These are phyloP conservation scores for Loripinus fragilis DNA, from an alignment of 2,888 invertebrate genomes.

Conservation along the genomic window DNA sequence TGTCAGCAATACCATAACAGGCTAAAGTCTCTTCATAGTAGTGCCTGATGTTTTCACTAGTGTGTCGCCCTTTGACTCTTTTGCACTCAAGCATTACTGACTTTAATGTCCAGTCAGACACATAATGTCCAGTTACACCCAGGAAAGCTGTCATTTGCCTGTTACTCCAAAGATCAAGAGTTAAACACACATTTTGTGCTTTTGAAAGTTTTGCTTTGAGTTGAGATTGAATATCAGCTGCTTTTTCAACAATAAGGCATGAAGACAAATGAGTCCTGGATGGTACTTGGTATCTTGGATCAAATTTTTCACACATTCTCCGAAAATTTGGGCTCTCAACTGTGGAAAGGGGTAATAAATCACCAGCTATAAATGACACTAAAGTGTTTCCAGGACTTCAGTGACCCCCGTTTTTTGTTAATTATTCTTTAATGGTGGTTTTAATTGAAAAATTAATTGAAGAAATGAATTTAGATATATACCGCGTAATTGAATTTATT, in stretches of 20 bases:
- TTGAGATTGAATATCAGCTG: too few relatives aligned
- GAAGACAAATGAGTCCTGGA: constrained; percentile 2
- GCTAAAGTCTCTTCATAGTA: constrained; percentile 48
- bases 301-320: constrained; percentile 24
- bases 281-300: constrained; percentile 16
- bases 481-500: too few relatives aligned
- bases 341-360: constrained; percentile 41
- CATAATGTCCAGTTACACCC: too few relatives aligned
- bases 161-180: constrained; percentile 52
- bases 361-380: constrained; percentile 40
- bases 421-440: too few relatives aligned
- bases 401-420: too few relatives aligned
- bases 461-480: too few relatives aligned
- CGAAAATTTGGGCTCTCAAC: constrained; percentile 40
- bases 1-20: constrained; percentile 34
- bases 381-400: too few relatives aligned
- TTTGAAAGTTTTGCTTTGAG: too few relatives aligned
- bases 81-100: constrained; percentile 41
- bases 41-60: constrained; percentile 39
- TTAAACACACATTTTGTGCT: too few relatives aligned
- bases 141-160: constrained; percentile 45
- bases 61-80: too few relatives aligned
- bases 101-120: constrained; percentile 29
- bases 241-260: constrained; percentile 33
- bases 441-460: too few relatives aligned